Evolutionary conservation across 1,140 invertebrate species (phyloP).

Genomic region (Atta texana): DNA sequence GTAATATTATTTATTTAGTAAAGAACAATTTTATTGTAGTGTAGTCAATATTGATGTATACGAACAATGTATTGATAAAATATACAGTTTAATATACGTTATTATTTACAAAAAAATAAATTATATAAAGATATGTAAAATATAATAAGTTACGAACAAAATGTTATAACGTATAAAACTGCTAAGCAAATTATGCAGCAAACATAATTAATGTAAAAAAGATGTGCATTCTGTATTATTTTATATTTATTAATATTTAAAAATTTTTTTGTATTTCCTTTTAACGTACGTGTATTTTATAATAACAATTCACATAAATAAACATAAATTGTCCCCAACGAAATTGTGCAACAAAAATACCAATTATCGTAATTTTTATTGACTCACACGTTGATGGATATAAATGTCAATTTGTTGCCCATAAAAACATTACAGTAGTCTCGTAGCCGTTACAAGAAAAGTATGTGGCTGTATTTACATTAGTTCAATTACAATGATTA

Average conservation of each 20-base stretch:
- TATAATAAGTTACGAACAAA: neutral
- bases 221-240: neutral
- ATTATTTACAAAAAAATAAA: neutral
- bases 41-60: neutral
- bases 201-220: slow-evolving; percentile 7
- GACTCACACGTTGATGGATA: slow-evolving; percentile 61
- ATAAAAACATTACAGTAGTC: slow-evolving; percentile 79
- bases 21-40: neutral
- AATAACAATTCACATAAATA: neutral
- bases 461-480: slow-evolving; percentile 75
- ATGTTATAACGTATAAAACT: neutral
- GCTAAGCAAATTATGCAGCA: neutral
- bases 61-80: slow-evolving; percentile 5
- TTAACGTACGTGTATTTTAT: neutral
- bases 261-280: neutral
- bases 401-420: slow-evolving; percentile 77
- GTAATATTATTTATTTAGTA: too few species aligned
- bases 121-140: neutral
- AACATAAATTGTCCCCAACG: neutral
- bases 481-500: slow-evolving; percentile 71
- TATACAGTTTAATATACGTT: neutral
- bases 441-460: slow-evolving; percentile 69
- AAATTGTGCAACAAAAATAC: slow-evolving; percentile 41
- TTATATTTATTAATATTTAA: neutral
- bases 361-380: slow-evolving; percentile 72